A percentile compares a stretch with the other conserved stretches of the same genome.
phyloP scores from a whole-genome alignment of 2,888 invertebrate species.

The Apamea sordens region DNA sequence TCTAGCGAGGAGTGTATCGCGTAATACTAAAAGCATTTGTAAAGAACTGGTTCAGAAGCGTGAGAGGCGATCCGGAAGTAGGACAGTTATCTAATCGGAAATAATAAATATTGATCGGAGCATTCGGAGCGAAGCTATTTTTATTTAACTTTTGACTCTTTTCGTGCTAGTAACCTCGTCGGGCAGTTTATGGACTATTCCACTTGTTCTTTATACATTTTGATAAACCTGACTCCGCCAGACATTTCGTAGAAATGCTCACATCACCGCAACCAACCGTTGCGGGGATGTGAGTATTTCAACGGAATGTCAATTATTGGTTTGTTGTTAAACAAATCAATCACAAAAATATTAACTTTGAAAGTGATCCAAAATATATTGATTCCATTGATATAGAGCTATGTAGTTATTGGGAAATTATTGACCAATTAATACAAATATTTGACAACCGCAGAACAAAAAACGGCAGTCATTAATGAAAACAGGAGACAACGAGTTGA shows the following conservation, averaged over 20 bases:
- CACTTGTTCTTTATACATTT: slow-evolving; percentile 13
- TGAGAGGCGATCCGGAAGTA: slow-evolving; percentile 72
- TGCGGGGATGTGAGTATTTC: not conserved
- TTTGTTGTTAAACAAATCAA: not conserved
- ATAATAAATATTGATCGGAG: slow-evolving; percentile 65
- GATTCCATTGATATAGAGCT: not conserved
- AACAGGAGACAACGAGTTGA: not conserved
- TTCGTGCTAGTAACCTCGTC: slow-evolving; percentile 15
- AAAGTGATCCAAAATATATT: not conserved
- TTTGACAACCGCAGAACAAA: not conserved
- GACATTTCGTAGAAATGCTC: not conserved
- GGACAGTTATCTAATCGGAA: slow-evolving; percentile 74
- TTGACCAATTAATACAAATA: not conserved
- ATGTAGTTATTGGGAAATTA: not conserved
- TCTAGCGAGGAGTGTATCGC: slow-evolving; percentile 35
- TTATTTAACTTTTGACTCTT: slow-evolving; percentile 37
- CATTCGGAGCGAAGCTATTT: slow-evolving; percentile 54
- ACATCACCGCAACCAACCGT: too few relatives aligned
- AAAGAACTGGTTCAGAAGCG: slow-evolving; percentile 50
- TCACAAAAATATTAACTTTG: not conserved
- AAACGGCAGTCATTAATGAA: not conserved
- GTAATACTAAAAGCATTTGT: slow-evolving; percentile 54
- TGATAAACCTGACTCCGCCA: not conserved
- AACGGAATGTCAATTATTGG: not conserved
- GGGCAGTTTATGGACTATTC: slow-evolving; percentile 28